A percentile compares a stretch with the other conserved stretches of the same genome.
phyloP scores from a whole-genome alignment of 1,140 invertebrate genomes.

The Pseudobourletiella spinata region DNA sequence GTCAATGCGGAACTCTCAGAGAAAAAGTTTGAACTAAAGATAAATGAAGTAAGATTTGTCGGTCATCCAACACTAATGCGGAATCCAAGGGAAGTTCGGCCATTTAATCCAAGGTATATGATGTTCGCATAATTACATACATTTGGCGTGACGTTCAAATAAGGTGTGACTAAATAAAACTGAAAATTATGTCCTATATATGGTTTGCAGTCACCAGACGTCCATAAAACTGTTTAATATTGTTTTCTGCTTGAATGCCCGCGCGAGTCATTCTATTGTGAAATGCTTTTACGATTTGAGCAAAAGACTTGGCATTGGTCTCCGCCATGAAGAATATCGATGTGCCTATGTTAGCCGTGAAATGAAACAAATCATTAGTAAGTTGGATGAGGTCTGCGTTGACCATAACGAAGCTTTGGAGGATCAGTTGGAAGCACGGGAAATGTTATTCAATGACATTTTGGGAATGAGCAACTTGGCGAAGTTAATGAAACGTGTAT shows the following conservation, averaged over 20 bases:
- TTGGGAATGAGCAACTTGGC: conserved; percentile 71
- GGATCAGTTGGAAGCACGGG: conserved; percentile 31
- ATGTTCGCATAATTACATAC: background rate
- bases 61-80: conserved; percentile 77
- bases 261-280: conserved; percentile 83
- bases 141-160: no score
- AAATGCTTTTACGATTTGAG: conserved; percentile 92
- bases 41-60: conserved; percentile 90
- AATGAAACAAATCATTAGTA: conserved; percentile 73
- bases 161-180: background rate
- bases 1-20: conserved; percentile 82
- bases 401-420: conserved; percentile 47
- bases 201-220: conserved; percentile 23
- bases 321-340: conserved; percentile 82
- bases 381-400: conserved; percentile 56
- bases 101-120: conserved; percentile 20
- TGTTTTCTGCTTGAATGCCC: conserved; percentile 48
- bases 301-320: conserved; percentile 74
- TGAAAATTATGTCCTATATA: background rate
- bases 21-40: conserved; percentile 84
- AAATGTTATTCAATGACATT: conserved; percentile 64
- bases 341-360: conserved; percentile 81
- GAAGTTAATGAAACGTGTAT: conserved; percentile 70
- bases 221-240: conserved; percentile 32
- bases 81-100: conserved; percentile 21